Evolutionary conservation across 2,888 invertebrate genomes (phyloP).

Genomic region (Cerastis leucographa): DNA sequence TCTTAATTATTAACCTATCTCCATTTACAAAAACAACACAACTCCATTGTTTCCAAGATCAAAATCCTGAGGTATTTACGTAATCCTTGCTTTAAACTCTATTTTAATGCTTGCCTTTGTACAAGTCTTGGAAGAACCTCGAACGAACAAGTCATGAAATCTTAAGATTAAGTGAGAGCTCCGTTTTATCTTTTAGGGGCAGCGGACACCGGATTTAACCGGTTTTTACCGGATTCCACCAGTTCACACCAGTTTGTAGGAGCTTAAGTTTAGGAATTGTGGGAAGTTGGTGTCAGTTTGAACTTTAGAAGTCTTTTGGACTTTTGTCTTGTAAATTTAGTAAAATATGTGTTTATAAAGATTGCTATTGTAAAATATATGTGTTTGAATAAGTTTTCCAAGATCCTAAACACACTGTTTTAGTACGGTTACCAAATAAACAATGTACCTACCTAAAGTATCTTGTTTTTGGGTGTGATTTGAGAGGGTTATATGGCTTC

Average conservation of each 20-base stretch:
- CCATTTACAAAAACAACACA: slow-evolving; percentile 32
- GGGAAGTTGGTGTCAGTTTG: slow-evolving; percentile 42
- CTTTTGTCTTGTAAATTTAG: slow-evolving; percentile 38
- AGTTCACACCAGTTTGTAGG: slow-evolving; percentile 57
- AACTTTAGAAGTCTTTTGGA: slow-evolving; percentile 26
- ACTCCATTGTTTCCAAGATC: slow-evolving; percentile 31
- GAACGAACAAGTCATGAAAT: slow-evolving; percentile 70
- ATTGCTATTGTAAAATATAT: not conserved
- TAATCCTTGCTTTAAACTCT: slow-evolving; percentile 67
- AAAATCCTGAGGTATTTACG: slow-evolving; percentile 54
- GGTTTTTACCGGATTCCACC: slow-evolving; percentile 57
- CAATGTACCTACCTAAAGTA: slow-evolving; percentile 27
- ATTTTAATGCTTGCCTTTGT: slow-evolving; percentile 74
- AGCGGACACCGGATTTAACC: slow-evolving; percentile 62
- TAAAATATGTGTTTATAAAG: slow-evolving; percentile 36
- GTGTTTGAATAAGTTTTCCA: slow-evolving; percentile 8
- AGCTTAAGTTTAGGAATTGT: slow-evolving; percentile 58
- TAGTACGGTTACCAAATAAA: slow-evolving; percentile 42
- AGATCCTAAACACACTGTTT: slow-evolving; percentile 35
- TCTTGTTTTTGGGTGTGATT: slow-evolving; percentile 17
- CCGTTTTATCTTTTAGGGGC: slow-evolving; percentile 68
- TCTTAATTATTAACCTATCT: slow-evolving; percentile 9
- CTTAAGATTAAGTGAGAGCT: slow-evolving; percentile 73
- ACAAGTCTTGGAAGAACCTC: slow-evolving; percentile 65
- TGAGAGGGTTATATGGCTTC: slow-evolving; percentile 31